Percentiles rank a stretch among this genome's conserved stretches.
Evolutionary conservation across 2,113 vertebrate species (phyloP).

Genomic region (Osmerus eperlanus): DNA sequence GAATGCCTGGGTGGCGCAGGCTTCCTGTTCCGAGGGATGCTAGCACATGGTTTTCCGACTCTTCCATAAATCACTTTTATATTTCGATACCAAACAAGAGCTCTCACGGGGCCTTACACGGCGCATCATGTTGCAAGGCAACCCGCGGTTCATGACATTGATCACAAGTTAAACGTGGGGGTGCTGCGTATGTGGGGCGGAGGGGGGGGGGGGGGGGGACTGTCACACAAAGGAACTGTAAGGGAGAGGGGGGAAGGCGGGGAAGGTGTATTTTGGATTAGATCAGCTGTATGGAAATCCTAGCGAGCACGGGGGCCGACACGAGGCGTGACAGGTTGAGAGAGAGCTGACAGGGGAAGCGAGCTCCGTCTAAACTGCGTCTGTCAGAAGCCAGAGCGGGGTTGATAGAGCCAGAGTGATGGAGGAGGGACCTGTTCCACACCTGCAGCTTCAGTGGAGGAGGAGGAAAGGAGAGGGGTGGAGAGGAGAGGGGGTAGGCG

Average conservation of each 20-base stretch:
- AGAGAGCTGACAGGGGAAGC: not conserved
- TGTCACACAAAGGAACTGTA: no score
- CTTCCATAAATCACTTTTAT: conserved; percentile 6
- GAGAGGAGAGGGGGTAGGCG: conserved; percentile 11
- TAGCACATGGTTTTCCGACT: not conserved
- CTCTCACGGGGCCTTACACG: not conserved
- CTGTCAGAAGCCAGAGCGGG: no score
- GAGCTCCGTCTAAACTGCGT: not conserved
- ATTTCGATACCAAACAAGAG: not conserved
- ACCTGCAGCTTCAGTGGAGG: conserved; percentile 47
- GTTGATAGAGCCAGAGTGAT: conserved; percentile 28
- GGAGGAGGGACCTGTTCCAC: conserved; percentile 37
- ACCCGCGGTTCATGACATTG: conserved; percentile 3
- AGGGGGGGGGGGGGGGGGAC: not conserved
- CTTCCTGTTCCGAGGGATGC: not conserved
- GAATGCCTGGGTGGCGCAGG: conserved; percentile 14
- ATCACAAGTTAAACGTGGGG: not conserved
- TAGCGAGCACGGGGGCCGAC: conserved; percentile 8
- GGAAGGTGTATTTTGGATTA: conserved; percentile 20
- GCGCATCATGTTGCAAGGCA: not conserved
- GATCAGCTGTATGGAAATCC: conserved; percentile 2
- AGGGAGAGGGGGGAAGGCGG: not conserved
- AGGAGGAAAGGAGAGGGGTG: not conserved
- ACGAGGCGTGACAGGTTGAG: conserved; percentile 21
- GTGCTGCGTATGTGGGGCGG: no score